Evolutionary conservation across 2,113 vertebrate species (phyloP).

Genomic region (Leptodactylus fuscus): DNA sequence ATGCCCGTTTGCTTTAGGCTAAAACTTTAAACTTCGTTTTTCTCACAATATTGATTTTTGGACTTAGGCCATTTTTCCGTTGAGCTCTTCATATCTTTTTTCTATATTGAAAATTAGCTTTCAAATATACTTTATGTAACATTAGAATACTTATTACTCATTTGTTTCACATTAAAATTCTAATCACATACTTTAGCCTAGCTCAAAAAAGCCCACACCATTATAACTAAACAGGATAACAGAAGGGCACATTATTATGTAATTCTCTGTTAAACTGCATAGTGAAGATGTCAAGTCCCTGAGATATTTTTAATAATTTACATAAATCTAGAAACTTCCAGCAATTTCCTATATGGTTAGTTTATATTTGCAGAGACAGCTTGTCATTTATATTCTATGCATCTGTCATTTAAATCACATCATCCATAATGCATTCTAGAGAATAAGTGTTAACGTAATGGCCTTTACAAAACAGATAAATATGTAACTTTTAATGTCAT

Average conservation of each 20-base stretch:
- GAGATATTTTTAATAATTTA: slow-evolving; percentile 40
- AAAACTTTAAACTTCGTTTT: too few species aligned
- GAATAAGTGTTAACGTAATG: slow-evolving; percentile 8
- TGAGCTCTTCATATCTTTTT: too few species aligned
- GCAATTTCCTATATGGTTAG: slow-evolving; percentile 13
- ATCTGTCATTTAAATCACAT: slow-evolving; percentile 41
- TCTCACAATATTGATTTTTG: too few species aligned
- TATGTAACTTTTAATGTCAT: not conserved
- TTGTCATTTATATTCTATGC: slow-evolving; percentile 42
- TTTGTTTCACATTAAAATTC: too few species aligned
- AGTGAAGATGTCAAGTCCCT: slow-evolving; percentile 19
- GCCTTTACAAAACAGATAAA: not conserved
- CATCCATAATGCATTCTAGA: not conserved
- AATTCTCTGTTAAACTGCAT: slow-evolving; percentile 5
- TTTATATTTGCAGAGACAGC: slow-evolving; percentile 42
- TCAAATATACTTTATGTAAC: too few species aligned
- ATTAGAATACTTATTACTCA: not conserved
- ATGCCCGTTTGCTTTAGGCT: too few species aligned
- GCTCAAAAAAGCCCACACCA: not conserved
- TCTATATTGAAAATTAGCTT: too few species aligned
- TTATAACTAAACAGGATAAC: too few species aligned
- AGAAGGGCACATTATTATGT: not conserved
- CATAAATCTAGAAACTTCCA: slow-evolving; percentile 16
- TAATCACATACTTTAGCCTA: not conserved
- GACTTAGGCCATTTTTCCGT: too few species aligned